phyloP scores from a whole-genome alignment of 2,113 vertebrate genomes.

The Eulemur rufifrons region DNA sequence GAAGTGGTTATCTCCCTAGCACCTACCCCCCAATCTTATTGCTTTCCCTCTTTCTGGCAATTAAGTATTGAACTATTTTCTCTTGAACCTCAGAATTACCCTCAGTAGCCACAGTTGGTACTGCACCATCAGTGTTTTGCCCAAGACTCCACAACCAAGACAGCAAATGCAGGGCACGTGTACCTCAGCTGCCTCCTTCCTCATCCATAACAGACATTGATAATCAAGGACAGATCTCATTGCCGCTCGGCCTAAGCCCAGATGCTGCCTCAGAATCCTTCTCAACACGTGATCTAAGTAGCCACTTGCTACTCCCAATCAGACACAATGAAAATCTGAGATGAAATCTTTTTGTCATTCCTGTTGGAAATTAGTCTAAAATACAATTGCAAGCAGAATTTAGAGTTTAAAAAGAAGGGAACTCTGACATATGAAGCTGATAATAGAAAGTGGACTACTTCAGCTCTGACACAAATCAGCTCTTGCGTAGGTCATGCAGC shows the following conservation, averaged over 20 bases:
- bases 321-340: not conserved
- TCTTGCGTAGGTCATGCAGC: no score
- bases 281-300: not conserved
- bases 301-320: not conserved
- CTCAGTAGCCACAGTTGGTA: not conserved
- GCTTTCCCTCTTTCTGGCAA: not conserved
- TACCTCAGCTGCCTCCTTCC: not conserved
- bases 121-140: not conserved
- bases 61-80: not conserved
- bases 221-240: not conserved
- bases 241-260: not conserved
- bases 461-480: not conserved
- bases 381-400: not conserved
- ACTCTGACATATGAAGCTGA: not conserved
- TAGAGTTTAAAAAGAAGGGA: not conserved
- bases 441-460: not conserved
- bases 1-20: not conserved
- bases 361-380: not conserved
- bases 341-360: not conserved
- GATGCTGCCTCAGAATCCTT: not conserved
- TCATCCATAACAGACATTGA: not conserved
- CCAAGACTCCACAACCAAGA: not conserved
- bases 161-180: not conserved
- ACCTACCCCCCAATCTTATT: not conserved
- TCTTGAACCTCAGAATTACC: not conserved